Conservation (phyloP, 1,140 invertebrate genomes). For the Pygmarrhopalites habei region DNA sequence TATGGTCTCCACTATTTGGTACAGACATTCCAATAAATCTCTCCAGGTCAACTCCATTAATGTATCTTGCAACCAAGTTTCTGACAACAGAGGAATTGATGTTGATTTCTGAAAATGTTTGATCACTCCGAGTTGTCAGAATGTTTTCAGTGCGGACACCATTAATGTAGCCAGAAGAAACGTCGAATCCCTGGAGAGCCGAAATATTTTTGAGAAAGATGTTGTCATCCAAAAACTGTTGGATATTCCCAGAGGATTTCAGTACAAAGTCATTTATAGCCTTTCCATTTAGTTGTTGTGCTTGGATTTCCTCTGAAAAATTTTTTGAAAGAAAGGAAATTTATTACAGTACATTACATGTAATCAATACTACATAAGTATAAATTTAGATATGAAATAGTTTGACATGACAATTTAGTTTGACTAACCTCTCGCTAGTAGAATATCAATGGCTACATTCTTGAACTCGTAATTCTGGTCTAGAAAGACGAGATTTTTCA, state of each 20-base stretch:
- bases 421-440: too few relatives aligned
- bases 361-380: not conserved
- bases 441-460: not conserved
- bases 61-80: not conserved
- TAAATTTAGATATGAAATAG: too few relatives aligned
- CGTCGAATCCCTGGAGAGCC: not conserved
- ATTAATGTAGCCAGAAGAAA: not conserved
- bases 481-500: constrained; percentile 7
- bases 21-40: not conserved
- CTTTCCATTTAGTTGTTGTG: not conserved
- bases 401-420: too few relatives aligned
- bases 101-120: constrained; percentile 2
- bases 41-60: not conserved
- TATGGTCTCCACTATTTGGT: not conserved
- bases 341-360: not conserved
- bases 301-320: not conserved
- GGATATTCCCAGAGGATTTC: not conserved
- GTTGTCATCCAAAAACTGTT: not conserved
- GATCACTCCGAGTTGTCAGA: constrained; percentile 6
- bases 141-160: not conserved
- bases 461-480: constrained; percentile 5
- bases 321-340: not conserved
- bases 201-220: not conserved
- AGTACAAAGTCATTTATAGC: constrained; percentile 2
- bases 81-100: not conserved